Percentiles rank a stretch among this genome's conserved stretches.
Evolutionary conservation across 2,113 vertebrate species (phyloP).

Genomic region (Cacatua alba): DNA sequence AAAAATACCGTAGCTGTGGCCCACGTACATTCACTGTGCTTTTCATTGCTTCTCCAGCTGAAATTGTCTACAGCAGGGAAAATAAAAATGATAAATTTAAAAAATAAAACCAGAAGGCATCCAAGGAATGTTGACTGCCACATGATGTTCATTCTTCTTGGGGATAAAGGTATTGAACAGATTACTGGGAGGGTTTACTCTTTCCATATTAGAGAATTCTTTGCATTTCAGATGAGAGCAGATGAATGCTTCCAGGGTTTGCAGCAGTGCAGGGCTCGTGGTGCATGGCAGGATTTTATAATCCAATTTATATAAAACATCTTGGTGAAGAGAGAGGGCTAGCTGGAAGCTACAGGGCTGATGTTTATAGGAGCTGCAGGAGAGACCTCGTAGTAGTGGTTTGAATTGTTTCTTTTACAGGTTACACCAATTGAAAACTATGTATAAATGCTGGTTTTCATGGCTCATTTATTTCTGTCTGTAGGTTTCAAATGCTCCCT

Average conservation of each 20-base stretch:
- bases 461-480: neutral
- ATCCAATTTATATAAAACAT: neutral
- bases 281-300: neutral
- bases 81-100: neutral
- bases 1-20: neutral
- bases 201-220: slow-evolving; percentile 33
- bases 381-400: neutral
- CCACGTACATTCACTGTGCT: neutral
- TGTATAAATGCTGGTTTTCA: neutral
- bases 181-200: slow-evolving; percentile 25
- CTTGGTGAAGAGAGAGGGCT: neutral
- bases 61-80: neutral
- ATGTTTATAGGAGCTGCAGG: neutral
- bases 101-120: slow-evolving; percentile 7
- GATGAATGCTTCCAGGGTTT: neutral
- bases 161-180: slow-evolving; percentile 11
- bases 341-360: neutral
- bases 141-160: neutral
- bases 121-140: neutral
- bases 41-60: neutral
- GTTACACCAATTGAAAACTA: neutral
- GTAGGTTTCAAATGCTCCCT: neutral
- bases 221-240: slow-evolving; percentile 36
- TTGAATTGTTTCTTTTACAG: neutral
- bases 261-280: fast-evolving